Evolutionary conservation across 2,888 invertebrate species (phyloP), one percentile per base, ranked within the genome.

Genomic region (Hemistola chrysoprasaria): DNA sequence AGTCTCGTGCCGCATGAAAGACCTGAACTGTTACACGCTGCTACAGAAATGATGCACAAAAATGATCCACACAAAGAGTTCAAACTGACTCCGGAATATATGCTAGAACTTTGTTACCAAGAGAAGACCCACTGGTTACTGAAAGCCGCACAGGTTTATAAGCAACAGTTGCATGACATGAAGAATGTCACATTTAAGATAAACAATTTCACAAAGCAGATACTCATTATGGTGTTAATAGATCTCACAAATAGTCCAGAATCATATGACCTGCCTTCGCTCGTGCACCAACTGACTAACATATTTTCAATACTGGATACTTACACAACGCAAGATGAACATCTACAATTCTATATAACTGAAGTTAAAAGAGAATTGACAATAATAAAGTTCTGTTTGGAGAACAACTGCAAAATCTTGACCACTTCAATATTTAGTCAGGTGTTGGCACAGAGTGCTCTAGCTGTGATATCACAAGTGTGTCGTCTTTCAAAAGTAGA

Each of bases 391-490:
- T 90, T 89, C 63, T 90, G 90, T 51, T 65, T 87, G 30, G 87
- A 87, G 57, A 89, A 89, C 45, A 84, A 87, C 52, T 85, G 83
- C 53, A 88, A 87, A 66, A 84, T 89, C 35, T 78, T 87, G 77
- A 81, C 83, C n/a, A 87, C 88, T 26, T 82, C 84, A 23, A 80
- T 88, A 62, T 87, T 87, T 47, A 84, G 74, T 54, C 87, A 88
- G 63, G 73, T 86, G 8, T 56, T 87, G 50, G 65, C 77, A 36
- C 82, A 87, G 54, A 90, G 90, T 63, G 87, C 89, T 47, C 59
- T 90, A 34, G 85, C 87, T 48, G 80, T 89, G 29, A 80, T 89
- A 71, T 86, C 90, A n/a, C 90, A 89, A 63, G 83, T 83, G 10
- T 90, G 90, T 56, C 78, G 79, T 40, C 74, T 90, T 22, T 81